Base-by-base conservation (phyloP, 2,888 invertebrate genomes). In the Pterostichus niger region DNA sequence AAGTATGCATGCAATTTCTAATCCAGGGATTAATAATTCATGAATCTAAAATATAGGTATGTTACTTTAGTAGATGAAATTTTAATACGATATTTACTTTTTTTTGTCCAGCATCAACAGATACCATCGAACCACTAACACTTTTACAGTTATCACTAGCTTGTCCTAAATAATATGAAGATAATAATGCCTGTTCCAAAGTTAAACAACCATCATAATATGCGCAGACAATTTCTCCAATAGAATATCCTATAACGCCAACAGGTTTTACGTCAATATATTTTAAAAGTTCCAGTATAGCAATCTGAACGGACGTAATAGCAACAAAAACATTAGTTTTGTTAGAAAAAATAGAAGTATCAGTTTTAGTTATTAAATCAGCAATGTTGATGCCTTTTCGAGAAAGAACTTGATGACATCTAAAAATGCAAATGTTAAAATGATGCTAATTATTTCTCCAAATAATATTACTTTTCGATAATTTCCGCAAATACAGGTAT, bases 161-260 rank as follows among this genome's bases (percentile, higher is more conserved):
- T 81, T 93, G 90, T 0, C 92, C 4, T 96, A 95, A 49, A 96
- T 96, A 96, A 97, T 96, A 96, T 0, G 96, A 94, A 0, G 94
- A 92, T 2, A 96, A 90, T 84, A 97, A 93, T 90, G 95, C 94
- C 90, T 98, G 95, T 86, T 96, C 95, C 0, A 95, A 93, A 0
- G 96, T 96, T 85, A 98, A 93, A 84, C 95, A 94, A 0, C 96
- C 96, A 88, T 98, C 97, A 5, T 96, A 97, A 90, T 98, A 98
- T 0, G 96, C 97, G 88, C 97, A 97, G 0, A 95, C 96, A 1
- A 98, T 91, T 88, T 98, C 98, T 11, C 98, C 98, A 0, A 96
- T 95, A 5, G 97, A 97, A 89, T 97, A 96, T 1, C 98, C 89
- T 35, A 87, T 84, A 10, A 87, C 81, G 6, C 82, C 81, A 54